Base-by-base conservation (phyloP, 92 coral and sea anemone genomes). In the Isaurus tuberculatus region DNA sequence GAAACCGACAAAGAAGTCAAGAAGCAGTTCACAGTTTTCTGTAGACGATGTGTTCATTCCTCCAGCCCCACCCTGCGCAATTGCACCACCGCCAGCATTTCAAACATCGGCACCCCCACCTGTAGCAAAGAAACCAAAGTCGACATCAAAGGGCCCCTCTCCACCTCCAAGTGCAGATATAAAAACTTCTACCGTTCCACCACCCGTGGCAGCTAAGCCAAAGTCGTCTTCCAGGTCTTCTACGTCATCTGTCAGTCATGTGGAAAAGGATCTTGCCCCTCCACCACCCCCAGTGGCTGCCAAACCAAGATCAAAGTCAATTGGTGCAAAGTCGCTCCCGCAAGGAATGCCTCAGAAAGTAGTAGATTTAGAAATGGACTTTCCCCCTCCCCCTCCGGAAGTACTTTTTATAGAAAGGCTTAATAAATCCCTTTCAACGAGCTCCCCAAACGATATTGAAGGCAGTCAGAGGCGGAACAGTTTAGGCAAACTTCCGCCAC, bases 351-450 rank as follows among this genome's bases (percentile, higher is more conserved):
- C 85, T 51, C 69, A 72, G 36, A 84, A 86, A 49, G 88, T 84
- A 40, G 86, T 73, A 11, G 93, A 61, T 22, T 70, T 78, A 51
- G 97, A 93, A 32, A 80, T 80, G 51, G 94, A 93, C 87, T 80
- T 93, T 29, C 97, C 97, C 17, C 97, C 97, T 25, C 97, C 97
- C 84, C 97, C 97, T 53, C 88, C 97, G 83, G 94, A 91, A 49
- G 90, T 90, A 66, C 27, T 93, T 32, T 85, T 93, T 19, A 86
- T 74, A 84, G 88, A 88, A 49, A 73, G 55, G 20, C 80, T 89
- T 55, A 87, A 77, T 43, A 72, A 57, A 22, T 86, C 91, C 11
- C 80, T 89, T 53, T 46, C 86, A 64, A 73, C 84, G 86, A 77
- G 48, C 58, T 48, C 40, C 30, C 34, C 82, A 32, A 61, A 79